These are phyloP conservation scores for Drosophila auraria DNA, from an alignment of 1,140 invertebrate genomes.

Conservation along the genomic window DNA sequence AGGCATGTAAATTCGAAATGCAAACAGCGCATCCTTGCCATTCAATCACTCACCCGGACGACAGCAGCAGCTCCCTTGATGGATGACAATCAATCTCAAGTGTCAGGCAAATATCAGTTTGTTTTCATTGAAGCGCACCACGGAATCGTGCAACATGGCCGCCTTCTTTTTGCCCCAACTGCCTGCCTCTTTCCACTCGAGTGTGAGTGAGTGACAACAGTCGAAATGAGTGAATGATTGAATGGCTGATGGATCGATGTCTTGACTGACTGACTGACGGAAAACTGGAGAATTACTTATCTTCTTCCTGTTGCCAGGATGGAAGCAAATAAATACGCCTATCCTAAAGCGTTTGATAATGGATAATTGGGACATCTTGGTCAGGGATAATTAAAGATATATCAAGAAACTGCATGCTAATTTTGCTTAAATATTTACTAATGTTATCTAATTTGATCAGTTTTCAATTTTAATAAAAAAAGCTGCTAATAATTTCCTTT, in stretches of 20 bases:
- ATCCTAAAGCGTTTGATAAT: not conserved
- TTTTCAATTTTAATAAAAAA: too few species aligned
- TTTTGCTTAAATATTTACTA: not conserved
- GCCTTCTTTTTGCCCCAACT: conserved; percentile 7
- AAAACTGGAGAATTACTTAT: conserved; percentile 13
- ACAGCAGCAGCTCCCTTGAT: conserved; percentile 69
- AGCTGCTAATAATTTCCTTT: not conserved
- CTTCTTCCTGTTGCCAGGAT: conserved; percentile 10
- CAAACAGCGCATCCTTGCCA: conserved; percentile 74
- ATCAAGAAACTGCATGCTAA: not conserved
- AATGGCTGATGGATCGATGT: conserved; percentile 53
- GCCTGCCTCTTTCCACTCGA: conserved; percentile 34
- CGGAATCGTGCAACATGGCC: conserved; percentile 61
- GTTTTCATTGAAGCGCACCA: conserved; percentile 77
- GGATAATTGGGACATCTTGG: too few species aligned
- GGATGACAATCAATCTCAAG: conserved; percentile 85
- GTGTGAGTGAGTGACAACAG: conserved; percentile 71
- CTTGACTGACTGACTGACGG: conserved; percentile 32
- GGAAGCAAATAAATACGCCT: not conserved
- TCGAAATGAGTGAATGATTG: conserved; percentile 73
- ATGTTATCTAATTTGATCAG: not conserved
- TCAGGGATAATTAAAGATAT: not conserved
- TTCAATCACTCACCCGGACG: conserved; percentile 69
- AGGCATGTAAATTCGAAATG: conserved; percentile 76
- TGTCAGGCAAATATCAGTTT: conserved; percentile 85